Evolutionary conservation across 2,888 invertebrate species (phyloP).

Genomic region (Nesidiocoris tenuis): DNA sequence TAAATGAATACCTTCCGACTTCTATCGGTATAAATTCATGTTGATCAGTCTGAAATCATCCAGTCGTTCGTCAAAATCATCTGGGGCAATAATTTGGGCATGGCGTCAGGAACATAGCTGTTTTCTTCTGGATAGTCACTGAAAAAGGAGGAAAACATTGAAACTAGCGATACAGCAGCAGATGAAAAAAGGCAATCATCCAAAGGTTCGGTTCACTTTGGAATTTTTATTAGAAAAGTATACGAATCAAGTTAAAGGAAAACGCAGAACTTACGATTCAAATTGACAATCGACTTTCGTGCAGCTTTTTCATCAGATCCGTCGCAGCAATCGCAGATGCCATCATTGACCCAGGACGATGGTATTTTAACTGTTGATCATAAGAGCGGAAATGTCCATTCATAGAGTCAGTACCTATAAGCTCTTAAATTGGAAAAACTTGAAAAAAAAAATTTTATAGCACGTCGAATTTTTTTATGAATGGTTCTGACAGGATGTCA

Average conservation of each 20-base stretch:
- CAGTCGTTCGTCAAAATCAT: not conserved
- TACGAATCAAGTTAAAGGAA: not conserved
- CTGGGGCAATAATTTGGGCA: conserved; percentile 44
- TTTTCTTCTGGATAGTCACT: conserved; percentile 46
- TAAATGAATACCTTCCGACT: too few species aligned
- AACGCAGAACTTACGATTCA: conserved; percentile 37
- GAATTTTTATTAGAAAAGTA: not conserved
- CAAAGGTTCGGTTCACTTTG: too few species aligned
- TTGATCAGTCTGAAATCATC: not conserved
- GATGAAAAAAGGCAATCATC: too few species aligned
- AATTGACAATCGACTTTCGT: conserved; percentile 13
- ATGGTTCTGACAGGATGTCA: too few species aligned
- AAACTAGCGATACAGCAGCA: not conserved
- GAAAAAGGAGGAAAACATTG: conserved; percentile 28
- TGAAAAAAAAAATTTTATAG: too few species aligned
- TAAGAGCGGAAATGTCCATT: too few species aligned
- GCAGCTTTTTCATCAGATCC: conserved; percentile 73
- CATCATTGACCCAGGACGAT: conserved; percentile 85
- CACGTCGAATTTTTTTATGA: too few species aligned
- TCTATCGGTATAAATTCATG: too few species aligned
- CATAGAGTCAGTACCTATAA: too few species aligned
- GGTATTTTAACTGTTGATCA: conserved; percentile 59
- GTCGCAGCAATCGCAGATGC: conserved; percentile 88
- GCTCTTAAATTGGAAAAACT: too few species aligned
- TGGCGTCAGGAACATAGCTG: conserved; percentile 39